Conservation (phyloP, 2,888 invertebrate genomes). For the Griposia aprilina region DNA sequence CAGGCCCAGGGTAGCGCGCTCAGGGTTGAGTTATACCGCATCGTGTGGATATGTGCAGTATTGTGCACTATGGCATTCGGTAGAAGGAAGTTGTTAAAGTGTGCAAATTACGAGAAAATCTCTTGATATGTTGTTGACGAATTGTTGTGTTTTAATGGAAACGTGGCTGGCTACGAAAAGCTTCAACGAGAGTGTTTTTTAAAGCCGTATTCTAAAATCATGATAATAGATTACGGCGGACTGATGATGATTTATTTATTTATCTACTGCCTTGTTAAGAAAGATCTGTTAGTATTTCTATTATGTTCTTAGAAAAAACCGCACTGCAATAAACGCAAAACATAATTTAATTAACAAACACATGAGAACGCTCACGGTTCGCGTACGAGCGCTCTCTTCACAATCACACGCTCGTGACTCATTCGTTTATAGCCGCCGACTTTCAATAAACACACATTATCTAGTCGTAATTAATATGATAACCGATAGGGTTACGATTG, state of each 20-base stretch:
- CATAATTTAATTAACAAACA: constrained; percentile 16
- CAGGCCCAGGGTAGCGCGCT: too few species aligned
- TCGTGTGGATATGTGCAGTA: constrained; percentile 27
- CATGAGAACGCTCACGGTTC: neutral
- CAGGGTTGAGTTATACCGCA: constrained; percentile 38
- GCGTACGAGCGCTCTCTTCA: constrained; percentile 9
- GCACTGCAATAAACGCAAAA: neutral
- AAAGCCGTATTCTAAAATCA: too few species aligned
- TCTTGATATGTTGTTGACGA: neutral
- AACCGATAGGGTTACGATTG: neutral
- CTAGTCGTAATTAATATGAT: constrained; percentile 20
- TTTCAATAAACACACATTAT: constrained; percentile 37
- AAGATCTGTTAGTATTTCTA: too few species aligned
- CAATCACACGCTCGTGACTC: constrained; percentile 26
- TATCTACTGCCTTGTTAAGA: too few species aligned
- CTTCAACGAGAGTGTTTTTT: too few species aligned
- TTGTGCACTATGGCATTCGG: constrained; percentile 11
- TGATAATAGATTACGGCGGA: too few species aligned
- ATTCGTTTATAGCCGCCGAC: constrained; percentile 40
- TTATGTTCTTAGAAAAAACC: neutral
- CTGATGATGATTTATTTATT: too few species aligned
- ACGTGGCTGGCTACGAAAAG: neutral
- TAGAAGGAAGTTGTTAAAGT: constrained; percentile 9
- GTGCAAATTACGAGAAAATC: neutral
- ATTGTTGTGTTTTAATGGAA: neutral